phyloP scores from a whole-genome alignment of 2,113 vertebrate genomes.

The Lonchura striata region DNA sequence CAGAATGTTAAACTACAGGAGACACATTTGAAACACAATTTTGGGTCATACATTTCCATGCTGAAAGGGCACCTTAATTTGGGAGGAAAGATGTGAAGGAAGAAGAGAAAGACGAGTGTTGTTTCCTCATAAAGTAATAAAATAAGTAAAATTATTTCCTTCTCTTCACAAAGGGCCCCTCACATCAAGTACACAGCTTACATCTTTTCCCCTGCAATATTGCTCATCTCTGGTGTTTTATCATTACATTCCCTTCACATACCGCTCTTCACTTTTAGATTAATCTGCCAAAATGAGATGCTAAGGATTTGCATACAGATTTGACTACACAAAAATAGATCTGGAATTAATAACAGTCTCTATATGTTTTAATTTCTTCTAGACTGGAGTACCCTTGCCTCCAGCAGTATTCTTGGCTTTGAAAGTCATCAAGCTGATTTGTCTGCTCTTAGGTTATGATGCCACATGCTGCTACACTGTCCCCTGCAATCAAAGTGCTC shows the following conservation, averaged over 20 bases:
- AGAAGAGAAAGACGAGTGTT: background rate
- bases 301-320: slow-evolving; percentile 88
- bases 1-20: slow-evolving; percentile 19
- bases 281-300: slow-evolving; percentile 85
- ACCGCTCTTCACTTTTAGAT: slow-evolving; percentile 74
- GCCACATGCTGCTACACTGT: slow-evolving; percentile 85
- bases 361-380: slow-evolving; percentile 87
- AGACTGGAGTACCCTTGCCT: slow-evolving; percentile 85
- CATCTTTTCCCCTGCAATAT: slow-evolving; percentile 22
- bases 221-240: slow-evolving; percentile 64
- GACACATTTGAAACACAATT: background rate
- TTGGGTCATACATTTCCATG: background rate
- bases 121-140: slow-evolving; percentile 20
- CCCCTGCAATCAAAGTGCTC: slow-evolving; percentile 84
- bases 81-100: background rate
- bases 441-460: slow-evolving; percentile 82
- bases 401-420: slow-evolving; percentile 82
- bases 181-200: slow-evolving; percentile 30
- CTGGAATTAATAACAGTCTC: slow-evolving; percentile 85
- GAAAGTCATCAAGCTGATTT: slow-evolving; percentile 89
- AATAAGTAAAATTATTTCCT: slow-evolving; percentile 55
- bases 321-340: slow-evolving; percentile 87
- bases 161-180: slow-evolving; percentile 36
- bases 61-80: background rate
- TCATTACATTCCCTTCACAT: slow-evolving; percentile 79